Conservation (phyloP, 1,140 invertebrate species). For the Planococcus citri region DNA sequence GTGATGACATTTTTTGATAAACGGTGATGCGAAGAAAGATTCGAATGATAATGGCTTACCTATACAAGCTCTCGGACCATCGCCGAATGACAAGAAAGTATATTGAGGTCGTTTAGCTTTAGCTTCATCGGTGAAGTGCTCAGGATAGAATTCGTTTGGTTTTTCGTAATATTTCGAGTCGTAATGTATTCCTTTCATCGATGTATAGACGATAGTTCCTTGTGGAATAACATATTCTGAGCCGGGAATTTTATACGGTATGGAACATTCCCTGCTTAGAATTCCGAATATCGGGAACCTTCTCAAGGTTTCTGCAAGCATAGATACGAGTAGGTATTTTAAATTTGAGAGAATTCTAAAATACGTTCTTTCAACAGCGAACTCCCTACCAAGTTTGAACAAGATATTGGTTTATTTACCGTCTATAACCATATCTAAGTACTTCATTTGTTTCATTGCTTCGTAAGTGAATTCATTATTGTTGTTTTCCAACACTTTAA, state of each 20-base stretch:
- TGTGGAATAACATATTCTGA: constrained; percentile 37
- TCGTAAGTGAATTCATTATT: constrained; percentile 43
- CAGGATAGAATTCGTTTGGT: constrained; percentile 52
- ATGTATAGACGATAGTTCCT: constrained; percentile 40
- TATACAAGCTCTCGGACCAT: constrained; percentile 53
- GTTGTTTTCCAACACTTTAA: constrained; percentile 29
- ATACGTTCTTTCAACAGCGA: constrained; percentile 17
- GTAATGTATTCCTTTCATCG: constrained; percentile 45
- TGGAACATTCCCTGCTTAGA: constrained; percentile 38
- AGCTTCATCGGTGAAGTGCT: constrained; percentile 34
- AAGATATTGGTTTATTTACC: constrained; percentile 32
- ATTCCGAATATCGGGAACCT: constrained; percentile 37
- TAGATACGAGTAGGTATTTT: too few relatives aligned
- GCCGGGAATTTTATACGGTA: constrained; percentile 39
- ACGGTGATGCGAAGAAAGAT: too few relatives aligned
- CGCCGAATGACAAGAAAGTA: constrained; percentile 53
- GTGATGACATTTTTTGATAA: too few relatives aligned
- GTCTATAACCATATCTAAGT: constrained; percentile 46
- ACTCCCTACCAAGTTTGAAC: too few relatives aligned
- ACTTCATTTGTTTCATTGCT: constrained; percentile 43
- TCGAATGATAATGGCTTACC: too few relatives aligned
- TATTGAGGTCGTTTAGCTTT: constrained; percentile 30
- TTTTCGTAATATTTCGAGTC: constrained; percentile 48
- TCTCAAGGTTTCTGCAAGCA: constrained; percentile 14
- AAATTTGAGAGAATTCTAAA: background rate